These are phyloP conservation scores for Ailuropoda melanoleuca DNA, from an alignment of 2,113 vertebrate species.

Conservation along the genomic window DNA sequence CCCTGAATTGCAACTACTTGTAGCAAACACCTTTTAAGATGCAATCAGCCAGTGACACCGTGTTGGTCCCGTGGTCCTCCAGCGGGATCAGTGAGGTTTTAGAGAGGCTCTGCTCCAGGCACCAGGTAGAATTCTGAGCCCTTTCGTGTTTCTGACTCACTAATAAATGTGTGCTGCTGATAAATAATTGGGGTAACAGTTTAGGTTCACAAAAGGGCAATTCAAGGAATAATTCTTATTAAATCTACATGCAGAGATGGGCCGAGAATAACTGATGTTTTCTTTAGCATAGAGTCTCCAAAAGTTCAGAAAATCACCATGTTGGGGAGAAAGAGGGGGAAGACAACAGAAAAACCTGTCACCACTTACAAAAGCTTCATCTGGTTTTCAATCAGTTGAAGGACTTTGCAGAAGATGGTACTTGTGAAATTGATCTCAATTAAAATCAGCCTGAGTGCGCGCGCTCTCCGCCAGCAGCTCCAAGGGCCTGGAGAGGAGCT, in stretches of 20 bases:
- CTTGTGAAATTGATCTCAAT: constrained; percentile 72
- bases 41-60: not conserved
- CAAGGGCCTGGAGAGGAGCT: not conserved
- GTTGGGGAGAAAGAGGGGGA: not conserved
- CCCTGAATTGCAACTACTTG: not conserved
- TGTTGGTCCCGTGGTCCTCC: too few relatives aligned
- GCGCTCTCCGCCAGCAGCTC: constrained; percentile 29
- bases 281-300: not conserved
- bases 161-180: not conserved
- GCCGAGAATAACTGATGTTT: not conserved
- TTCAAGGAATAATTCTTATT: not conserved
- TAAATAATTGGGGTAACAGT: not conserved
- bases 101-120: not conserved
- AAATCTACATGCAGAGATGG: not conserved
- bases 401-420: constrained; percentile 50
- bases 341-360: constrained; percentile 43
- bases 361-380: constrained; percentile 45
- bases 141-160: not conserved
- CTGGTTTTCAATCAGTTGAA: constrained; percentile 66
- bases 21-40: not conserved
- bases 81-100: not conserved
- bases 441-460: constrained; percentile 65
- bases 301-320: constrained; percentile 8
- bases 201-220: not conserved
- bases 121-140: not conserved